Evolutionary conservation across 2,797 vertebrate species (phyloP), one percentile per base, ranked within the genome.

Genomic region (Echiichthys vipera): DNA sequence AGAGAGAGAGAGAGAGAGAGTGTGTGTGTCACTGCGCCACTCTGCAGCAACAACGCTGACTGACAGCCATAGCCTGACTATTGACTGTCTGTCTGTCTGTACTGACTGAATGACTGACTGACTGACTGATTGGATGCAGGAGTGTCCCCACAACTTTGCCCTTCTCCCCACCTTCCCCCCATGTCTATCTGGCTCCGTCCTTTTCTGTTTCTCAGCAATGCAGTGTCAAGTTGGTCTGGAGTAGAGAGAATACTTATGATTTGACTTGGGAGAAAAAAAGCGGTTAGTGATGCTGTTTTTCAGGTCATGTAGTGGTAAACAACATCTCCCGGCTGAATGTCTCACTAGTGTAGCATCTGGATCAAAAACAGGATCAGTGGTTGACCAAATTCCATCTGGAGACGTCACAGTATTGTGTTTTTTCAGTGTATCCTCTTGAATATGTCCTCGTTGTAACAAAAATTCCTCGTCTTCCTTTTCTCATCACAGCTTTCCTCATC

Each of bases 1-100:
- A 58, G 2, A 29, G 65, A 74, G 15, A 53, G 57, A 57, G 59
- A 64, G 62, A 56, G 64, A 56, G 24, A 29, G 7, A 29, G 15
- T 39, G 61, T 62, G 69, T 22, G 82, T 66, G 85, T 80, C 87
- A 90, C 87, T 92, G 92, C 88, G 18, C 65, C 89, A 90, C 81
- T 90, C 86, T 90, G 92, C 89, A 73, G 87, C 79, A 86, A 73
- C 75, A 70, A 12, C 46, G 46, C 71, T 84, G 84, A 85, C 78
- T 88, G 85, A 85, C 84, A 81, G 75, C 76, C 59, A 39, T 65
- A 77, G 68, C 58, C 77, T 9, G 42, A 54, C 74, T 67, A 29
- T 81, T 76, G 79, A 18, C 84, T 80, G 55, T 11, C 17, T 57
- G 65, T 29, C 57, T 71, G 47, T 29, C 69, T 56, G 65, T 49